Conservation (phyloP, 1,140 invertebrate species). For the Agrilus planipennis region DNA sequence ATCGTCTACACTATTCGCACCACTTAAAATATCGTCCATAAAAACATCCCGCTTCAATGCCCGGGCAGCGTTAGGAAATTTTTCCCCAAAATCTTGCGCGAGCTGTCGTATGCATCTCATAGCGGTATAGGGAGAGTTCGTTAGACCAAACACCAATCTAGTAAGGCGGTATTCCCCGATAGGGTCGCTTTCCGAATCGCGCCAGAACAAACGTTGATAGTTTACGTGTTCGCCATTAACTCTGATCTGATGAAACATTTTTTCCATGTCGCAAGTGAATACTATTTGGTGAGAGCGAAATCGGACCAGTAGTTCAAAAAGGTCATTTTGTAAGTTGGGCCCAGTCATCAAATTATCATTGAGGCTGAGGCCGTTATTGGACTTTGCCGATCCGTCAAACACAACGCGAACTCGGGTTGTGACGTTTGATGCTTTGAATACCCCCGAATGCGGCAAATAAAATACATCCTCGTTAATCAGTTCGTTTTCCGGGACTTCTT, state of each 20-base stretch:
- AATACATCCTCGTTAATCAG: not conserved
- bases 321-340: not conserved
- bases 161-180: not conserved
- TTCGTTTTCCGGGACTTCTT: not conserved
- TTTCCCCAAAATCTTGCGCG: not conserved
- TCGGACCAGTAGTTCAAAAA: not conserved
- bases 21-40: not conserved
- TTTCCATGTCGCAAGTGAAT: not conserved
- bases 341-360: not conserved
- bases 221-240: not conserved
- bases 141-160: not conserved
- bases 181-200: not conserved
- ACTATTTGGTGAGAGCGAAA: not conserved
- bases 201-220: not conserved
- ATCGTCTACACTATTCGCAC: not conserved
- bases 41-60: not conserved
- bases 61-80: no score
- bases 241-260: not conserved
- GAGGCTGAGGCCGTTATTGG: not conserved
- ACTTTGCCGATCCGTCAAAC: not conserved
- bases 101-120: not conserved
- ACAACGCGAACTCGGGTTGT: not conserved
- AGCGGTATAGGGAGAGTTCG: not conserved
- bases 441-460: not conserved
- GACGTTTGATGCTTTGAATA: not conserved